phyloP scores from a whole-genome alignment of 2,113 vertebrate species.

The Chloebia gouldiae region DNA sequence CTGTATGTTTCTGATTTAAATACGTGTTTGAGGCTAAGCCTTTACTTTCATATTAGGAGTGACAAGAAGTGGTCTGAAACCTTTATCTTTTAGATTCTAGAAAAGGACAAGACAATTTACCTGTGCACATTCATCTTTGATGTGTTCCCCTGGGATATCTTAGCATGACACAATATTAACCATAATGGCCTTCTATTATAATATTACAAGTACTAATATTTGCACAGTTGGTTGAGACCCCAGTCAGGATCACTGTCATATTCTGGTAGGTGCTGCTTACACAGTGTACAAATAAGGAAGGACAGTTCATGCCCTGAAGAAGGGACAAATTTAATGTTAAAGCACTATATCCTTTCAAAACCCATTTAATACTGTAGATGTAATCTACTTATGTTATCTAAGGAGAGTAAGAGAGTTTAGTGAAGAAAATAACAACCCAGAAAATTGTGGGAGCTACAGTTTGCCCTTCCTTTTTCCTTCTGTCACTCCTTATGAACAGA shows the following conservation, averaged over 20 bases:
- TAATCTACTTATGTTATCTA: not conserved
- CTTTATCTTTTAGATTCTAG: not conserved
- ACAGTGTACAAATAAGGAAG: not conserved
- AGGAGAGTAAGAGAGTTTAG: not conserved
- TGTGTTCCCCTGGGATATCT: not conserved
- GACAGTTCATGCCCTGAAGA: not conserved
- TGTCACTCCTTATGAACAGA: not conserved
- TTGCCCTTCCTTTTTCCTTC: not conserved
- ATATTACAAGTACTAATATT: slow-evolving; percentile 47
- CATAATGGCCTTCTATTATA: slow-evolving; percentile 28
- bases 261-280: not conserved
- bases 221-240: slow-evolving; percentile 27
- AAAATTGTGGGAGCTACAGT: not conserved
- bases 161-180: not conserved
- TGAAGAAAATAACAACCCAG: not conserved
- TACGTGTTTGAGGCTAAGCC: slow-evolving; percentile 1
- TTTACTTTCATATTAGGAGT: not conserved
- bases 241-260: not conserved
- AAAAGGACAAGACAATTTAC: not conserved
- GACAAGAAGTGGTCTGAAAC: slow-evolving; percentile 12
- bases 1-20: slow-evolving; percentile 55
- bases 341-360: slow-evolving; percentile 23
- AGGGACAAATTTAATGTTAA: not conserved
- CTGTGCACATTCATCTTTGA: not conserved
- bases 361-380: not conserved